These are phyloP conservation scores for Huso huso DNA, from an alignment of 2,797 vertebrate genomes.

Conservation along the genomic window DNA sequence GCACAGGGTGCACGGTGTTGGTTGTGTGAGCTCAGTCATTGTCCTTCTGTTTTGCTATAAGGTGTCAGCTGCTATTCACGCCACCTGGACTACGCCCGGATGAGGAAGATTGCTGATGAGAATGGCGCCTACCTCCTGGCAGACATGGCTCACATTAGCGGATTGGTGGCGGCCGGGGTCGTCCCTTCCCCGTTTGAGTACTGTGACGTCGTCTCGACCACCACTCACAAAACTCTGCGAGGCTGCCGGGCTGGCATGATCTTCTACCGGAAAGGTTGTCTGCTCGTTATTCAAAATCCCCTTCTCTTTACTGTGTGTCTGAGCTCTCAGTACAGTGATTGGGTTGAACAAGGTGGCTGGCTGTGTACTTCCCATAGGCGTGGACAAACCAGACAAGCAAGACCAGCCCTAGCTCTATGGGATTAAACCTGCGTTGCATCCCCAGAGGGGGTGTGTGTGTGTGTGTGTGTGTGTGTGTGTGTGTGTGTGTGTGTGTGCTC, in stretches of 20 bases:
- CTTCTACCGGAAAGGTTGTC: constrained; percentile 86
- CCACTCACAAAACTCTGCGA: constrained; percentile 93
- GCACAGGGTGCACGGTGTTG: too few relatives aligned
- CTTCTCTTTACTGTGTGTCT: rapidly evolving
- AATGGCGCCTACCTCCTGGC: constrained; percentile 81
- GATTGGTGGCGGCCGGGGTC: constrained; percentile 79
- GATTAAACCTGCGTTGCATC: too few relatives aligned
- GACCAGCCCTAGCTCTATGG: too few relatives aligned
- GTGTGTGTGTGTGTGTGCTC: too few relatives aligned
- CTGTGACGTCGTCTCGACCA: constrained; percentile 85
- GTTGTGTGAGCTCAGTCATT: too few relatives aligned
- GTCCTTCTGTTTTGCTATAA: constrained; percentile 25
- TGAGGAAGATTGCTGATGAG: constrained; percentile 74
- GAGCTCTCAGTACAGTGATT: rapidly evolving
- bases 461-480: too few relatives aligned
- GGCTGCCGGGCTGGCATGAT: constrained; percentile 89
- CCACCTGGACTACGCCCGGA: constrained; percentile 80
- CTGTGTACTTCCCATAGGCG: background rate
- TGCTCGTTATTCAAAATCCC: background rate
- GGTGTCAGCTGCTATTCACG: constrained; percentile 92
- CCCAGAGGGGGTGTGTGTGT: too few relatives aligned
- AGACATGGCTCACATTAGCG: constrained; percentile 96
- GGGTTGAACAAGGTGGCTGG: rapidly evolving
- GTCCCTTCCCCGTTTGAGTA: constrained; percentile 85
- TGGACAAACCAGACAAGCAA: background rate